phyloP scores from a whole-genome alignment of 2,888 invertebrate genomes.

The Imbricaverruca yamaguchii region DNA sequence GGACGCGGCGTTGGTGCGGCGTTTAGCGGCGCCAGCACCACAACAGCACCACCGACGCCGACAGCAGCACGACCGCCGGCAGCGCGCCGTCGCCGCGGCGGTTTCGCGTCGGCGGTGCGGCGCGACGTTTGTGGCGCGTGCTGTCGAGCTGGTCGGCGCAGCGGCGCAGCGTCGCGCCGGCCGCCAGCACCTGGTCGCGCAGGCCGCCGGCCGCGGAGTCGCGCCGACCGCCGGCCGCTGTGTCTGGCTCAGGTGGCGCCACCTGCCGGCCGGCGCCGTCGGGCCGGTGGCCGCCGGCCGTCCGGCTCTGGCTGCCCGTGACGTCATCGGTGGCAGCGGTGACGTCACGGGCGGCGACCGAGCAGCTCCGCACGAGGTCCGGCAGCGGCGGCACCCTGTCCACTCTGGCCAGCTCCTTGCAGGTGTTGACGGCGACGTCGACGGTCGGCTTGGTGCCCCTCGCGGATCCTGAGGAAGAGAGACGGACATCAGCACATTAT shows the following conservation, averaged over 20 bases:
- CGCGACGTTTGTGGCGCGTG: not conserved
- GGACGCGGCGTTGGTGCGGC: not conserved
- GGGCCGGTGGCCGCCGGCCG: not conserved
- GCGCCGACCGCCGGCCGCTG: too few relatives aligned
- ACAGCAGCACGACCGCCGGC: not conserved
- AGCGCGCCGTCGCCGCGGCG: not conserved
- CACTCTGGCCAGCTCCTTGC: too few relatives aligned
- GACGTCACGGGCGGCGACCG: not conserved
- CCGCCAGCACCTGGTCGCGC: not conserved
- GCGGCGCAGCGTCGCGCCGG: not conserved
- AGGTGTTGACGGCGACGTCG: not conserved
- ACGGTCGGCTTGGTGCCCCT: not conserved
- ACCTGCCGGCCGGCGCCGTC: not conserved
- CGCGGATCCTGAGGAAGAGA: not conserved
- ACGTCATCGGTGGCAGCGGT: not conserved
- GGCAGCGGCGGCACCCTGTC: not conserved
- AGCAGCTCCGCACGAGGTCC: not conserved
- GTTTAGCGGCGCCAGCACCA: not conserved
- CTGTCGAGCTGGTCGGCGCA: conserved; percentile 5
- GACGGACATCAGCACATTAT: not conserved
- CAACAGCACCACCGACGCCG: not conserved
- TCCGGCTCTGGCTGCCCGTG: not conserved
- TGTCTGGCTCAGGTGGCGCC: too few relatives aligned
- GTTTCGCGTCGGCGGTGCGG: not conserved
- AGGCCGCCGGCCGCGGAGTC: too few relatives aligned